Evolutionary conservation across 2,888 invertebrate species (phyloP), one percentile per base, ranked within the genome.

Genomic region (Rosalia funebris): DNA sequence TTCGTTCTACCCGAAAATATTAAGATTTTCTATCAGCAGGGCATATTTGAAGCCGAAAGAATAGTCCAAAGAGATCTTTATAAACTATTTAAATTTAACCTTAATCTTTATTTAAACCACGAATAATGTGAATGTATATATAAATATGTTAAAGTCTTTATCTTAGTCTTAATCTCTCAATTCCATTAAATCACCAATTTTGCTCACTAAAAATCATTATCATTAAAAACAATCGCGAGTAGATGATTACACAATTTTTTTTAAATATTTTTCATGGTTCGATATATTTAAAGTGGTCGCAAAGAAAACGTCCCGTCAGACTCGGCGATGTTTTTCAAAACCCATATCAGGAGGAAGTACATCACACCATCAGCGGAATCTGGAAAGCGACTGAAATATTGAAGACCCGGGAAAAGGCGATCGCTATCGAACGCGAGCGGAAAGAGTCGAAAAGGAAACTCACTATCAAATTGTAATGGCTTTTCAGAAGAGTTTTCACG

Each of bases 331-430:
- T 60, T 60, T 62, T 60, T 45, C 52, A 19, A 15, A 44, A 45
- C 20, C 50, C 54, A 61, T 56, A 31, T 50, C 42, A 19, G 42
- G 11, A 11, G 17, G 36, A 57, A 57, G 34, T 45, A 41, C 65
- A 55, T 59, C 48, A 31, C 56, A 57, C 52, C 53, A 11, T 48
- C 54, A 16, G 16, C 42, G 48, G 19, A 44, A 55, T 60, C 57
- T 52, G 57, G 58, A 48, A 56, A 45, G 39, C 39, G 39, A 67
- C 66, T 67, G 57, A 63, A 67, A 62, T 61, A 62, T 62, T 61
- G 61, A 61, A 52, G 59, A 62, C 66, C 66, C 57, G 66, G 66
- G 66, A 61, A 67, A 67, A 55, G 16, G 25, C 66, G 66, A 64
- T 32, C 12, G 12, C 16, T 53, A 56, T 56, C 66, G 66, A 67